These are phyloP conservation scores for Gobio occitaniae DNA, from an alignment of 2,797 vertebrate genomes.

Conservation along the genomic window DNA sequence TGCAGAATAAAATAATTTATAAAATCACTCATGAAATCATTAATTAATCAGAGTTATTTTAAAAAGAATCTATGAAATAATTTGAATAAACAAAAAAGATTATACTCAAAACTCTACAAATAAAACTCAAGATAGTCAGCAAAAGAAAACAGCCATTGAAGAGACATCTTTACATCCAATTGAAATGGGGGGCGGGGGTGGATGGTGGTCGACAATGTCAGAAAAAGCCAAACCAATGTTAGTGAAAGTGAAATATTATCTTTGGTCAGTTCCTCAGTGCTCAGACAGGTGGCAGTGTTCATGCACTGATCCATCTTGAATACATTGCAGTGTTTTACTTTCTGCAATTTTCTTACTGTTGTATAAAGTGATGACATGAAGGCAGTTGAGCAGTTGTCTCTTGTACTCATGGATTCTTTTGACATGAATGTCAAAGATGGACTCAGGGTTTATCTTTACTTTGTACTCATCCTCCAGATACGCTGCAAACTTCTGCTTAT, in stretches of 20 bases:
- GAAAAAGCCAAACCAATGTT: not conserved
- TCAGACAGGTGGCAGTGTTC: slow-evolving; percentile 37
- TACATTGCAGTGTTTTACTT: not conserved
- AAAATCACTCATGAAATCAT: not conserved
- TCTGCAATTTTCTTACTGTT: slow-evolving; percentile 77
- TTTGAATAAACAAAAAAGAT: too few relatives aligned
- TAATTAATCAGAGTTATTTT: not conserved
- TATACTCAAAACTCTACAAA: too few relatives aligned
- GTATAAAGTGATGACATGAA: slow-evolving; percentile 84
- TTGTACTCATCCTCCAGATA: slow-evolving; percentile 83
- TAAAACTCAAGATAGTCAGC: too few relatives aligned
- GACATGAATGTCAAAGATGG: slow-evolving; percentile 88
- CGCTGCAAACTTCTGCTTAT: slow-evolving; percentile 85
- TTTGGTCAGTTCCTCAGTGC: not conserved
- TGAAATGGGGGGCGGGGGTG: too few relatives aligned
- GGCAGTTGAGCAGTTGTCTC: slow-evolving; percentile 86
- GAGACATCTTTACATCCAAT: too few relatives aligned
- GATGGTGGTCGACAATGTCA: not conserved
- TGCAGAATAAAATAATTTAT: not conserved
- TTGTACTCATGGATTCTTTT: slow-evolving; percentile 91
- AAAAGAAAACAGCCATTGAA: too few relatives aligned
- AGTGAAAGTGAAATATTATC: not conserved
- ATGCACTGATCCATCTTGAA: not conserved
- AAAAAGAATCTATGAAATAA: too few relatives aligned
- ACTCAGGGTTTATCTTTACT: slow-evolving; percentile 83